Evolutionary conservation across 2,797 vertebrate genomes (phyloP).

Genomic region (Cyprinella venusta): DNA sequence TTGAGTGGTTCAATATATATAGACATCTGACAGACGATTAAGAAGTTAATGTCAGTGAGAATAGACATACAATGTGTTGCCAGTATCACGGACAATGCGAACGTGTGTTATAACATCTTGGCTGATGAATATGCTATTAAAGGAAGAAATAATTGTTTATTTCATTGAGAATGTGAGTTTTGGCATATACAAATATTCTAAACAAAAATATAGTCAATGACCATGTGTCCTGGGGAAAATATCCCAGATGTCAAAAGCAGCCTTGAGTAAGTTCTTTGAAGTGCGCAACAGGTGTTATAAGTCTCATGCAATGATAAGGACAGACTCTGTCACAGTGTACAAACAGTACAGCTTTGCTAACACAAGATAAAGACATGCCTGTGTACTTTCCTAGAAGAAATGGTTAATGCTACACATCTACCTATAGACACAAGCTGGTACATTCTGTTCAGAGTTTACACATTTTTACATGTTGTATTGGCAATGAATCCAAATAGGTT

Average conservation of each 20-base stretch:
- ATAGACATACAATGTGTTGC: neutral
- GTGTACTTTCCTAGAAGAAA: constrained; percentile 42
- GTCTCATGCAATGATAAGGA: constrained; percentile 81
- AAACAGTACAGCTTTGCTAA: constrained; percentile 61
- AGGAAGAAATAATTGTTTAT: neutral
- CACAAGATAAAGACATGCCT: constrained; percentile 75
- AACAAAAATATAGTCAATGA: constrained; percentile 50
- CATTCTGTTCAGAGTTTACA: constrained; percentile 32
- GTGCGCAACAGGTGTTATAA: constrained; percentile 81
- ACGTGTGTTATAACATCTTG: neutral
- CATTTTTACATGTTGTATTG: constrained; percentile 29
- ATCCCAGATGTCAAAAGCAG: constrained; percentile 54
- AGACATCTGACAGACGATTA: neutral
- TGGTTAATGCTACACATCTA: constrained; percentile 37
- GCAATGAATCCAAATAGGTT: constrained; percentile 18
- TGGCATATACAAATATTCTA: neutral
- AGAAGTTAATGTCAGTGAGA: constrained; percentile 22
- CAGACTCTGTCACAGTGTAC: constrained; percentile 58
- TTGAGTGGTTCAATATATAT: neutral
- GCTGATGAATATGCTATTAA: neutral
- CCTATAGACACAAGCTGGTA: constrained; percentile 16
- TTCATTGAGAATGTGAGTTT: neutral
- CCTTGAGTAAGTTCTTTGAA: constrained; percentile 59
- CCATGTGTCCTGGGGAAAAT: constrained; percentile 34
- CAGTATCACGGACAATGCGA: neutral